A percentile compares a stretch with the other conserved stretches of the same genome.
phyloP scores from a whole-genome alignment of 1,140 invertebrate species.

The Eueides isabella region DNA sequence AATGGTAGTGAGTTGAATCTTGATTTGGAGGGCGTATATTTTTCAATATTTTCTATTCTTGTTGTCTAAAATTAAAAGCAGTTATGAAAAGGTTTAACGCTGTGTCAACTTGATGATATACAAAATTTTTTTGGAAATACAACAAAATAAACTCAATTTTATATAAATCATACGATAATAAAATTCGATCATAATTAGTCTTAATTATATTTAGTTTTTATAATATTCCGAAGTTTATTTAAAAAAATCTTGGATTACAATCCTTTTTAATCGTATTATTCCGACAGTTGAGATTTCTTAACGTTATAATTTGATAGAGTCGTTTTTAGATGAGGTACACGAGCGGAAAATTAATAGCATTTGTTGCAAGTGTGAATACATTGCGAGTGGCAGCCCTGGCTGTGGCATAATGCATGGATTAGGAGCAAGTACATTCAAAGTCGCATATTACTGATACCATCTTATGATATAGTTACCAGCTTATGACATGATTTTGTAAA shows the following conservation, averaged over 20 bases:
- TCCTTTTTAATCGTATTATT: slow-evolving; percentile 35
- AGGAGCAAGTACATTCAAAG: slow-evolving; percentile 39
- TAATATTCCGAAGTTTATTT: neutral
- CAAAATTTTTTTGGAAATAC: too few species aligned
- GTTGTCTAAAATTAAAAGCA: too few species aligned
- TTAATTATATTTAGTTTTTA: neutral
- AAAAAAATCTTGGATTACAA: neutral
- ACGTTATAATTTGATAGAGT: slow-evolving; percentile 51
- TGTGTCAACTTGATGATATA: too few species aligned
- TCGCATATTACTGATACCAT: slow-evolving; percentile 38
- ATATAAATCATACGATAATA: too few species aligned
- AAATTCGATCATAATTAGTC: too few species aligned
- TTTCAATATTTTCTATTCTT: too few species aligned
- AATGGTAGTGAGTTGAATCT: neutral
- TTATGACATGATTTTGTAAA: neutral
- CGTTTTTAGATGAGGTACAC: slow-evolving; percentile 57
- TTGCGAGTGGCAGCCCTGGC: slow-evolving; percentile 42
- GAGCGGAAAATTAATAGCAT: slow-evolving; percentile 74
- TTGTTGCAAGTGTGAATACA: slow-evolving; percentile 64
- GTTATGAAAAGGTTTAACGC: too few species aligned
- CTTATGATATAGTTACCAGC: slow-evolving; percentile 26
- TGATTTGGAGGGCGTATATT: too few species aligned
- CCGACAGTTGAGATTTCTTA: slow-evolving; percentile 51
- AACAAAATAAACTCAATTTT: too few species aligned
- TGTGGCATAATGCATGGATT: slow-evolving; percentile 42